Base-by-base conservation (phyloP, 92 coral and sea anemone genomes). In the Bergia puertoricense region DNA sequence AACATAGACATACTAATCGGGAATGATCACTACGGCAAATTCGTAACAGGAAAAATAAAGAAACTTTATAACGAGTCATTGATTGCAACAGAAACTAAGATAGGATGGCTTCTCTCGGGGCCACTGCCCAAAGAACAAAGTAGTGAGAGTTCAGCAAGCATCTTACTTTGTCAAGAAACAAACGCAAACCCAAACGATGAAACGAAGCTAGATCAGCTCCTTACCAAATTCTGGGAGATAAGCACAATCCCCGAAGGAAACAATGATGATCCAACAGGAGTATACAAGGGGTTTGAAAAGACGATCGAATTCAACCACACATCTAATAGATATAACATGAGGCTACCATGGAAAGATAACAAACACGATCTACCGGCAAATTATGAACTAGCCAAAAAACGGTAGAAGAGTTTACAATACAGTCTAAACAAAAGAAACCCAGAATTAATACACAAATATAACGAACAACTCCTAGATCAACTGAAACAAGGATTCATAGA, bases 51-150 rank as follows among this genome's bases (percentile, higher is more conserved):
- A 65, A 56, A 86, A 20, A 90, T 37, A 23, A 86, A 79, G 73
- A 86, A 86, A 41, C 44, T 69, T 78, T 18, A 67, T 38, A 66
- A 90, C 83, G 83, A 80, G 42, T 2, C 45, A 39, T 79, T 46
- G 57, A 86, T 86, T 22, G 90, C 90, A 18, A 86, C 79, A n/a
- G 71, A 90, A 73, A 90, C 74, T 79, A 90, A 90, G 77, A 30
- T 86, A 15, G 92, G 92, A 90, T 90, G 92, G 92, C 92, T 90
- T 51, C 75, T 81, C 72, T 80, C 85, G 85, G 85, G 85, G 85
- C 71, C 85, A 54, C 69, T 80, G n/a, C 85, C 85, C 48, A 86
- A 86, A 43, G 85, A 30, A 46, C 80, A 68, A 77, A 77, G 46
- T 79, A 77, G 86, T 40, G 81, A 62, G 43, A 71, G 68, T 39